These are phyloP conservation scores for Syrphus vitripennis DNA, from an alignment of 2,888 invertebrate species.

Conservation along the genomic window DNA sequence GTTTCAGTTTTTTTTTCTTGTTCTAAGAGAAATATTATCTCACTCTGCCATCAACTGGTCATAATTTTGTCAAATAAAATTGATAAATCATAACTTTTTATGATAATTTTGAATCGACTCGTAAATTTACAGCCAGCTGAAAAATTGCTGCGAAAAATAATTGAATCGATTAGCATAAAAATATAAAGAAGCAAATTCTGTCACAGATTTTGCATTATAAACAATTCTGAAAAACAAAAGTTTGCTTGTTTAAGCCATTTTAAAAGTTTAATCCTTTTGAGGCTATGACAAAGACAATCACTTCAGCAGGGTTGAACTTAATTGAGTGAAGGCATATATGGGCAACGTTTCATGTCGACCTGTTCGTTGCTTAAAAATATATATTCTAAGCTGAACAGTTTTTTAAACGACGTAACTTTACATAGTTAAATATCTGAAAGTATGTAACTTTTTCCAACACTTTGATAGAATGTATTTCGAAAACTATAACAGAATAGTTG, in stretches of 20 bases:
- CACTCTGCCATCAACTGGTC: slow-evolving; percentile 59
- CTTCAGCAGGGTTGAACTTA: background rate
- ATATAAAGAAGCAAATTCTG: slow-evolving; percentile 25
- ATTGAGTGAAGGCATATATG: background rate
- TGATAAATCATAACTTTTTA: slow-evolving; percentile 72
- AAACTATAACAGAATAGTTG: no score
- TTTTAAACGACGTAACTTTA: no score
- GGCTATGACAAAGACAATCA: background rate
- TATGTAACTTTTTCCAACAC: no score
- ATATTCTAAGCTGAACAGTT: no score
- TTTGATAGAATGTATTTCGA: no score
- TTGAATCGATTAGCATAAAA: slow-evolving; percentile 63
- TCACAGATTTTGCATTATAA: background rate
- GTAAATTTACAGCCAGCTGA: slow-evolving; percentile 12
- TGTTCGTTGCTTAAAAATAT: no score
- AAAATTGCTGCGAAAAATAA: slow-evolving; percentile 11
- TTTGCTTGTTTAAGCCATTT: background rate
- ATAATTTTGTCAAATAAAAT: slow-evolving; percentile 71
- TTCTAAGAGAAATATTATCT: background rate
- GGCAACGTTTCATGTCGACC: background rate
- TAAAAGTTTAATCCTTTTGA: slow-evolving; percentile 31
- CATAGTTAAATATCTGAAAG: no score
- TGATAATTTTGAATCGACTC: slow-evolving; percentile 49
- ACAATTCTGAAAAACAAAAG: background rate
- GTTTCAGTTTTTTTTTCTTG: background rate